Evolutionary conservation across 2,113 vertebrate genomes (phyloP).

Genomic region (Trematocara zebra): DNA sequence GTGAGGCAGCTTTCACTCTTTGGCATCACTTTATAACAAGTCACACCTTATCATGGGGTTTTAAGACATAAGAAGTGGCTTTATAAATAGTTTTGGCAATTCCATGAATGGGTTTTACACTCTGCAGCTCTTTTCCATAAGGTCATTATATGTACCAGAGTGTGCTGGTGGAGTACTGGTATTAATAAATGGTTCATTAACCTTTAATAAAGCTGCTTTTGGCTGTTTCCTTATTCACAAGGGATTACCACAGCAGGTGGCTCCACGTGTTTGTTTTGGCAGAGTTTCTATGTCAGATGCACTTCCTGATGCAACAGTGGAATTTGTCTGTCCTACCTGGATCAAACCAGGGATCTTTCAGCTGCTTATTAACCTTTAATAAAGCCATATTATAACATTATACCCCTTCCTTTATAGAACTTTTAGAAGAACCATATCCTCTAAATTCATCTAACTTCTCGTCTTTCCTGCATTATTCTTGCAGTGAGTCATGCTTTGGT

Average conservation of each 20-base stretch:
- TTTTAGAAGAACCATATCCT: not conserved
- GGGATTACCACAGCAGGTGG: not conserved
- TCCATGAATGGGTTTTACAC: not conserved
- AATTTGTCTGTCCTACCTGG: not conserved
- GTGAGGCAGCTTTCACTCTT: not conserved
- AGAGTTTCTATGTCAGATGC: not conserved
- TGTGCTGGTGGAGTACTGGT: not conserved
- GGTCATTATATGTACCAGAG: not conserved
- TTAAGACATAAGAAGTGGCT: not conserved
- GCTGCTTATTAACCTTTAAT: not conserved
- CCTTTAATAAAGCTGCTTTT: not conserved
- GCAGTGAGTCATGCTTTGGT: slow-evolving; percentile 70
- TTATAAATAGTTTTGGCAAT: not conserved
- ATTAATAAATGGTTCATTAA: not conserved
- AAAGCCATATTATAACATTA: not conserved
- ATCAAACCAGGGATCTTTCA: not conserved
- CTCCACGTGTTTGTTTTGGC: not conserved
- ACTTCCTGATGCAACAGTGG: not conserved
- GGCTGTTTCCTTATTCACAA: not conserved
- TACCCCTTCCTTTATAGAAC: not conserved
- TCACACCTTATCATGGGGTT: not conserved
- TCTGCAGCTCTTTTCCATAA: not conserved
- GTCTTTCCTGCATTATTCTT: not conserved
- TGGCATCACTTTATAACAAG: not conserved
- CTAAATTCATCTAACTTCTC: not conserved